Evolutionary conservation across 2,888 invertebrate genomes (phyloP), one percentile per base, ranked within the genome.

Genomic region (Agonum fuliginosum): DNA sequence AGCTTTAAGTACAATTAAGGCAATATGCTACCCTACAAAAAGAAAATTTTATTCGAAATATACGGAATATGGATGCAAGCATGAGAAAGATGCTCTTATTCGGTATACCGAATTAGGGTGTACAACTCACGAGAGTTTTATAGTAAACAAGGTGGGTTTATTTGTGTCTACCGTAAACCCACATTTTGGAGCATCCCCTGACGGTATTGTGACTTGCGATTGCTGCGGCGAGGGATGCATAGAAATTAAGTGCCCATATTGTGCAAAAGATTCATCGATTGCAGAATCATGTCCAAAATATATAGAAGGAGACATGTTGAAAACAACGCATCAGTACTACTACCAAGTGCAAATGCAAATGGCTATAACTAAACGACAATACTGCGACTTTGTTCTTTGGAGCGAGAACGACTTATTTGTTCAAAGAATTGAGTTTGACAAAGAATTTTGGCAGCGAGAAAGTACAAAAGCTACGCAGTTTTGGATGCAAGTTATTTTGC

Each of bases 221-320:
- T 67, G 37, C 10, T 67, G 37, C 20, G 37, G 67, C 1, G 3
- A 67, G 17, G 67, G 67, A 4, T 67, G 67, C 12, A 37, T 65
- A 10, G 65, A 65, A 34, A 19, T 65, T 0, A 67, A 67, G 12
- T 67, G 37, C 20, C 67, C 67, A 4, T 67, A 19, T 67, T 37
- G 37, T 19, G 37, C 22, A 8, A 17, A 19, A 37, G 20, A 37
- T 10, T 5, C 27, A 14, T 1, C 4, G 0, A 12, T 58, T 58
- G 5, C 10, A 24, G 58, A 58, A 30, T 24, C 12, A 5, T 58
- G 58, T n/a, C n/a, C 24, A 12, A 30, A 58, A 3, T 5, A 24
- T 24, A 3, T 5, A 12, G 5, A 24, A 24, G n/a, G 24, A 1
- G 1, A 24, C 0, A 58, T 12, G 1, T n/a, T 58, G 3, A 17